Percentiles rank a stretch among this genome's conserved stretches.
Evolutionary conservation across 2,888 invertebrate genomes (phyloP).

Genomic region (Campoplex nolae): DNA sequence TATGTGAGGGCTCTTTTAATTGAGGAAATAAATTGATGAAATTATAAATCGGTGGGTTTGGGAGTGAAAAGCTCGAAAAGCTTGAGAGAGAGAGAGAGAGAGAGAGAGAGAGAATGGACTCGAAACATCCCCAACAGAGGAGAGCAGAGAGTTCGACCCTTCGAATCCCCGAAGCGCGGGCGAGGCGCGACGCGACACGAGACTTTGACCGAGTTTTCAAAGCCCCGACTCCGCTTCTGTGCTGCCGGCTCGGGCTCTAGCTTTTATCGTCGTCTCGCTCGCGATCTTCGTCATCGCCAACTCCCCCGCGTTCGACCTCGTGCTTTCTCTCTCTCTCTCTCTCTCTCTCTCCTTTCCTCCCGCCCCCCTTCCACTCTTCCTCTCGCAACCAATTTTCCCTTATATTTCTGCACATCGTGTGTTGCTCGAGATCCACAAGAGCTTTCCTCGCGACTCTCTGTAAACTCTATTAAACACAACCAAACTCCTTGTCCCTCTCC

Average conservation of each 20-base stretch:
- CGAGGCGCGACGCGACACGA: slow-evolving; percentile 78
- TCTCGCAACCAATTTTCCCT: slow-evolving; percentile 19
- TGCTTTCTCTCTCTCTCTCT: slow-evolving; percentile 56
- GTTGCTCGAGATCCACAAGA: slow-evolving; percentile 12
- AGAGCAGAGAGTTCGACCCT: slow-evolving; percentile 70
- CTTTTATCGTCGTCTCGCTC: slow-evolving; percentile 69
- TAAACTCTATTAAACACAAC: slow-evolving; percentile 16
- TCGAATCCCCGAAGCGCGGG: slow-evolving; percentile 80
- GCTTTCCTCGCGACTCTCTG: slow-evolving; percentile 25
- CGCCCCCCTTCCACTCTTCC: slow-evolving; percentile 24
- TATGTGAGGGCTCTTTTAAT: not conserved
- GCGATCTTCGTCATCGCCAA: slow-evolving; percentile 55
- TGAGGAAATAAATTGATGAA: slow-evolving; percentile 4
- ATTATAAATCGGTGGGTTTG: not conserved
- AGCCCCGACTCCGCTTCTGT: slow-evolving; percentile 68
- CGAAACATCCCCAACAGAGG: slow-evolving; percentile 35
- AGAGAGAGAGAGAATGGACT: slow-evolving; percentile 21
- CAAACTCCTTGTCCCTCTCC: not conserved
- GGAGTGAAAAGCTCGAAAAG: not conserved
- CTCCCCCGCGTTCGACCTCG: slow-evolving; percentile 58
- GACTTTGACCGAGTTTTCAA: slow-evolving; percentile 84
- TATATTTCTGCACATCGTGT: slow-evolving; percentile 13
- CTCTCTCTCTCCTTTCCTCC: slow-evolving; percentile 16
- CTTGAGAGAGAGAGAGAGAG: not conserved
- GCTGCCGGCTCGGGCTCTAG: slow-evolving; percentile 72